These are phyloP conservation scores for Bovichtus variegatus DNA, from an alignment of 2,797 vertebrate species.

Conservation along the genomic window DNA sequence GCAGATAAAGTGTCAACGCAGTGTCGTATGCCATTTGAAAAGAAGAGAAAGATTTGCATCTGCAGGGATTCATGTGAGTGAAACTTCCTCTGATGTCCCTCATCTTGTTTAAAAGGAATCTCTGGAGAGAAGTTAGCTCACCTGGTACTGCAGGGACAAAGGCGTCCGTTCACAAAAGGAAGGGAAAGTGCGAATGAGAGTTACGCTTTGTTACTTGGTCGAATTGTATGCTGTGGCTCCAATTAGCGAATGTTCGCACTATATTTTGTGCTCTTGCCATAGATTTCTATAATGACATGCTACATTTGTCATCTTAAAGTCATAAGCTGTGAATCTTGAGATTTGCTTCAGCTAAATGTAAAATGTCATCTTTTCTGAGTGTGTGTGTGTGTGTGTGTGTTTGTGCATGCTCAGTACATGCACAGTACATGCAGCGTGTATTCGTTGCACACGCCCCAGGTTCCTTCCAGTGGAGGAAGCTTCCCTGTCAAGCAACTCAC, in stretches of 20 bases:
- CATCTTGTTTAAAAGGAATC: constrained; percentile 49
- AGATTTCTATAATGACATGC: constrained; percentile 20
- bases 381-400: constrained; percentile 19
- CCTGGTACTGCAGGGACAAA: constrained; percentile 29
- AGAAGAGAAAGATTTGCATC: constrained; percentile 59
- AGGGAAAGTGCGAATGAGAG: constrained; percentile 14
- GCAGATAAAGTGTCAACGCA: constrained; percentile 37
- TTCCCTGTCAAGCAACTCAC: constrained; percentile 68
- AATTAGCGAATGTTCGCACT: constrained; percentile 17
- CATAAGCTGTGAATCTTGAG: constrained; percentile 15
- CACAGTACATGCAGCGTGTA: constrained; percentile 32
- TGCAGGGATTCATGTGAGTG: constrained; percentile 45
- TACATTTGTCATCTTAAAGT: constrained; percentile 43
- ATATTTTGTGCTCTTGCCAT: neutral
- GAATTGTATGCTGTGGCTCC: constrained; percentile 7
- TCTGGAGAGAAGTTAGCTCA: constrained; percentile 28
- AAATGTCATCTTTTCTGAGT: constrained; percentile 29
- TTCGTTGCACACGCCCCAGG: constrained; percentile 60
- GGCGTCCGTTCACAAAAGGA: constrained; percentile 33
- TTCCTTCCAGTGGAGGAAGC: constrained; percentile 61
- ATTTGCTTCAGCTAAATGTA: constrained; percentile 35
- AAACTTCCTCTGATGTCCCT: constrained; percentile 44
- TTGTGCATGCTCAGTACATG: constrained; percentile 1
- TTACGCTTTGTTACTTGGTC: constrained; percentile 17
- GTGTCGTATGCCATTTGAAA: constrained; percentile 26